Percentiles rank a stretch among this genome's conserved stretches.
Evolutionary conservation across 2,797 vertebrate genomes (phyloP).

Genomic region (Hybognathus amarus): DNA sequence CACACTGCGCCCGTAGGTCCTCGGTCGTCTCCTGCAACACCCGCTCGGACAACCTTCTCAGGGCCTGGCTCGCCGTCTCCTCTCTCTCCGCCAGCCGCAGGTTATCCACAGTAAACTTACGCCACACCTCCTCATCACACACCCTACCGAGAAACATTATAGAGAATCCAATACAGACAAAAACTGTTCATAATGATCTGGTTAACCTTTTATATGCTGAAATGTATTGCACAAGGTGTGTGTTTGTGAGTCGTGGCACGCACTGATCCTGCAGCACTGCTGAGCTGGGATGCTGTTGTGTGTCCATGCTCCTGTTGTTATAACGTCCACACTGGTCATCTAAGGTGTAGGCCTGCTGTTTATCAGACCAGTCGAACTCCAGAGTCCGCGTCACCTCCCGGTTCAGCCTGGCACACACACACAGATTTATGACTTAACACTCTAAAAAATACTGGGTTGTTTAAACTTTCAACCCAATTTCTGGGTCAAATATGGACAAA

Average conservation of each 20-base stretch:
- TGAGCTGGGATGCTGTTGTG: constrained; percentile 80
- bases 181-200: neutral
- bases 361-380: constrained; percentile 92
- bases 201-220: neutral
- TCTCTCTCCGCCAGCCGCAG: constrained; percentile 80
- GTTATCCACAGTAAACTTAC: constrained; percentile 82
- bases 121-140: constrained; percentile 80
- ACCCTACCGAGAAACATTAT: constrained; percentile 70
- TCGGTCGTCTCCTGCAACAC: constrained; percentile 82
- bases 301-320: constrained; percentile 79
- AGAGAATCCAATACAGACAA: neutral
- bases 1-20: constrained; percentile 83
- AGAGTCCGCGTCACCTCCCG: constrained; percentile 81
- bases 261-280: constrained; percentile 84
- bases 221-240: neutral
- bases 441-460: too few species aligned
- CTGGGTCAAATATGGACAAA: too few species aligned
- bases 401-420: constrained; percentile 78
- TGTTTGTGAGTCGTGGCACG: constrained; percentile 66
- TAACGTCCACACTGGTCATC: constrained; percentile 81
- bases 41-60: constrained; percentile 79
- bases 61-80: constrained; percentile 75
- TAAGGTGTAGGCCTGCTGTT: constrained; percentile 81
- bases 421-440: neutral
- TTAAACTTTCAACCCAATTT: too few species aligned